Evolutionary conservation across 1,140 invertebrate genomes (phyloP), one percentile per base, ranked within the genome.

Genomic region (Sipha flava): DNA sequence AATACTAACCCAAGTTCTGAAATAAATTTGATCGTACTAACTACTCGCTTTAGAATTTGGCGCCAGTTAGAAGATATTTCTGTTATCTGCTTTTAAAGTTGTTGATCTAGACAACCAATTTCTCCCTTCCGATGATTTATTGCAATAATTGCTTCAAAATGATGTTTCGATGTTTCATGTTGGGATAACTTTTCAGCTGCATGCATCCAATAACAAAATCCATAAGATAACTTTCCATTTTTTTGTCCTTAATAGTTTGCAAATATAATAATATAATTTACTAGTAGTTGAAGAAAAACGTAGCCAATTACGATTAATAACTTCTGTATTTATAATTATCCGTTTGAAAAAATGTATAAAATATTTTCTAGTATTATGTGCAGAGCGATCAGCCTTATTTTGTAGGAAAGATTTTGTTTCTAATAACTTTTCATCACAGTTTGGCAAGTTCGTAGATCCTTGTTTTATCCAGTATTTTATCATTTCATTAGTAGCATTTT

Each of bases 111-210:
- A 52, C 49, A 52, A 23, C 9, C 49, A 52, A 10, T 52, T 52
- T 23, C 21, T 52, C 34, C 34, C 26, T n/a, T 7, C n/a, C 14
- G 7, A 52, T 52, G 49, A 52, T 66, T 34, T 34, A 66, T 7
- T 34, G 29, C 16, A 37, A 31, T 3, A 37, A 21, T 66, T 66
- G n/a, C n/a, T 66, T 34, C 29, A 66, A 31, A 3, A 66, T 37
- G 62, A 34, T 85, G 95, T 97, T 0, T 93, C 91, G 84, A 93
- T 97, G 85, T 98, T 99, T 12, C 99, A 86, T 0, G 95, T 93
- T 68, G 82, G 70, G 16, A 90, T 72, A 90, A 97, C 95, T 72
- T 90, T 90, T 52, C 21, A 52, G 49, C 49, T 52, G 49, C 49
- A 52, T 52, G 21, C 21, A 21, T 52, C 34, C 34, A 37, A 40